phyloP scores from a whole-genome alignment of 1,140 invertebrate species.

The Cydia splendana region DNA sequence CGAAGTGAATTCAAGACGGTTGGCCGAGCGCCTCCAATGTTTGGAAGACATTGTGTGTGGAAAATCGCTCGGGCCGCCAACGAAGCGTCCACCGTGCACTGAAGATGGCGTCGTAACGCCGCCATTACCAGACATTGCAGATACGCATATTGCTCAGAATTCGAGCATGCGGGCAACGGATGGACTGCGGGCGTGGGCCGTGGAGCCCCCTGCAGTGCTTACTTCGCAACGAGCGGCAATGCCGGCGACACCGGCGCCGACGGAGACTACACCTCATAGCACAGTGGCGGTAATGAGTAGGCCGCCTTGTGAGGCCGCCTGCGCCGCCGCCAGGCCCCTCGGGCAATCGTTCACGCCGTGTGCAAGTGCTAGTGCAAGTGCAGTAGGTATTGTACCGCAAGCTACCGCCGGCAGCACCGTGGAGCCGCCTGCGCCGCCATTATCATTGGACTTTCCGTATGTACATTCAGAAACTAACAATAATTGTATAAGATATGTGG shows the following conservation, averaged over 20 bases:
- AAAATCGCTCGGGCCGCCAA: not conserved
- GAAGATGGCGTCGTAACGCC: not conserved
- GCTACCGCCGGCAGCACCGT: not conserved
- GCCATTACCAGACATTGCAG: not conserved
- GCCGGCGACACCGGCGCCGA: too few species aligned
- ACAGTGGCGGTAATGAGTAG: not conserved
- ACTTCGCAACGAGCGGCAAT: not conserved
- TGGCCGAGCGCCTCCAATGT: not conserved
- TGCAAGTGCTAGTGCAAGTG: not conserved
- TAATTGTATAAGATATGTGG: constrained; percentile 16
- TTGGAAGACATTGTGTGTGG: not conserved
- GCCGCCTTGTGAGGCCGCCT: not conserved
- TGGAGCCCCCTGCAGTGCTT: not conserved
- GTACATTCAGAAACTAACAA: not conserved
- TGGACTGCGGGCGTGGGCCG: not conserved
- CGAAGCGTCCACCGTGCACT: not conserved
- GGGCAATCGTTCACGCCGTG: not conserved
- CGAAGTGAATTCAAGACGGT: not conserved
- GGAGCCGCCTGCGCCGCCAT: not conserved
- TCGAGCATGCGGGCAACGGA: not conserved
- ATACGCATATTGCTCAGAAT: too few species aligned
- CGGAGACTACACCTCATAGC: too few species aligned
- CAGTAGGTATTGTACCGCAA: not conserved
- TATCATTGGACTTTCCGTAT: not conserved
- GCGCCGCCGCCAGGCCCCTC: not conserved